These are phyloP conservation scores for Aelia acuminata DNA, from an alignment of 2,888 invertebrate genomes.

Conservation along the genomic window DNA sequence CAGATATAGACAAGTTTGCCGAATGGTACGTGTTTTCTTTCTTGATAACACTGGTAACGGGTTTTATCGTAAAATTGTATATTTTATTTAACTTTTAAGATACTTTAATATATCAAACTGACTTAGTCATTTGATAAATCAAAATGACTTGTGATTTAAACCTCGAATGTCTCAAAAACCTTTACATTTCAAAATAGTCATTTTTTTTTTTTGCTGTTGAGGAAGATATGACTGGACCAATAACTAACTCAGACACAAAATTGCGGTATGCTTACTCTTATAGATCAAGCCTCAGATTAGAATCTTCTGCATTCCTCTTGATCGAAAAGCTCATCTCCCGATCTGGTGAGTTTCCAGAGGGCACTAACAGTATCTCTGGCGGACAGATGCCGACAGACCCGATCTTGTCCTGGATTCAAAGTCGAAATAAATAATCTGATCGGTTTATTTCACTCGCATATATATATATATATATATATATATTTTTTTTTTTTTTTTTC, in stretches of 20 bases:
- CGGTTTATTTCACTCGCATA: slow-evolving; percentile 10
- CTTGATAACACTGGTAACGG: no score
- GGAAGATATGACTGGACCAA: slow-evolving; percentile 28
- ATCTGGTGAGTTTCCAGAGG: not conserved
- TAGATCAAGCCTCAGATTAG: not conserved
- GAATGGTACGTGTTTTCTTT: no score
- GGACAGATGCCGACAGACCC: slow-evolving; percentile 42
- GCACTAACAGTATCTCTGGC: slow-evolving; percentile 41
- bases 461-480: no score
- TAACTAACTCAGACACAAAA: slow-evolving; percentile 29
- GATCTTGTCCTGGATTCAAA: slow-evolving; percentile 2
- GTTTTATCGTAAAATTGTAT: no score
- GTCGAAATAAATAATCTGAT: not conserved
- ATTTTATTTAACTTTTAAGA: not conserved
- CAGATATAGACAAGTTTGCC: no score
- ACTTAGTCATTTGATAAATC: not conserved
- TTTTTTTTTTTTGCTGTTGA: not conserved
- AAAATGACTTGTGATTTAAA: not conserved
- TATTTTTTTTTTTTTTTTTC: not conserved
- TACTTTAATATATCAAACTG: not conserved
- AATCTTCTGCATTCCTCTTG: slow-evolving; percentile 39
- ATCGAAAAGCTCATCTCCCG: slow-evolving; percentile 40
- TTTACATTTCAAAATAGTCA: not conserved
- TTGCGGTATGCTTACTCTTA: slow-evolving; percentile 3
- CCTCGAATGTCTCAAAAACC: not conserved